Base-by-base conservation (phyloP, 2,797 vertebrate species). In the Parauchenoglanis punctatus region DNA sequence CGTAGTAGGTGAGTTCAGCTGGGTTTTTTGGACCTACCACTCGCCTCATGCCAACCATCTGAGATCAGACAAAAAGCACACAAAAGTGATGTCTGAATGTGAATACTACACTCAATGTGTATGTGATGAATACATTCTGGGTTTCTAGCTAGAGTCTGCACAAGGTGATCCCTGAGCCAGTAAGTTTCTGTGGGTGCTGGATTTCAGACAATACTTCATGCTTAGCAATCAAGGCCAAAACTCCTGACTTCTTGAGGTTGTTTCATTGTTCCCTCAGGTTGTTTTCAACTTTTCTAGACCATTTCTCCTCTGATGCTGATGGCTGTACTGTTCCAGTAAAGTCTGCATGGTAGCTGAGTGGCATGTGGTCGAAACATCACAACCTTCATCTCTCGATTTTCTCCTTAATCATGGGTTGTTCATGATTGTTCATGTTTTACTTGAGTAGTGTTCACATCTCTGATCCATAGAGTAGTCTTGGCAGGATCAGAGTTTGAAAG, bases 1-100 rank as follows among this genome's bases (percentile, higher is more conserved):
- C 96, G 8, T 99, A 99, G 93, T 99, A 99, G 1, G 97, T 99
- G 94, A 99, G 95, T 92, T 99, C 98, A 31, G 97, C 97, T 0
- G 97, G 97, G 91, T 97, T 98, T 94, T 97, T 99, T 6, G 95
- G 92, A 82, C 97, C 98, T 0, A 96, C 93, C 46, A 98, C 94
- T 72, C 97, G 95, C 18, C 97, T 97, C 90, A 99, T 98, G 94
- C 96, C 97, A 86, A 99, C 98, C 97, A 99, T 99, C 98, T 99
- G 93, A 90, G 88, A 67, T 59, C 87, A 90, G 56, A 49, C 1
- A 90, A 65, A 83, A 73, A 84, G 12, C 44, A 65, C n/a, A 78
- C 0, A 68, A 18, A 0, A 68, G 4, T 35, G 28, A 83, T 7
- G 17, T 28, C 4, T 0, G 17, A 83, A 82, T 65, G 3, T 17